Conservation (phyloP, 2,797 vertebrate species). For the Aythya fuligula region DNA sequence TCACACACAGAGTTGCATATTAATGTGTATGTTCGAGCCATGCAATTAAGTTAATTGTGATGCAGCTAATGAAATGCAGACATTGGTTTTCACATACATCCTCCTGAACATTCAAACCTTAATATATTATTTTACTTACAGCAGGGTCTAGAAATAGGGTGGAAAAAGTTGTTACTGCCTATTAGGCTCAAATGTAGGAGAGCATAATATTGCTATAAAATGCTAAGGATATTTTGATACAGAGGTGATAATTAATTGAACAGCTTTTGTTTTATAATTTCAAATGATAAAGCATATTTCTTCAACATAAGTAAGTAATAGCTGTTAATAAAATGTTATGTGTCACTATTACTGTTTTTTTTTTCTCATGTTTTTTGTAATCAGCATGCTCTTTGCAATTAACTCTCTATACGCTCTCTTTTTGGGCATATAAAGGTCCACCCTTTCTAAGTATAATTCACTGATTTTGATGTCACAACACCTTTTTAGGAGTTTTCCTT, state of each 20-base stretch:
- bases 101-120: background rate
- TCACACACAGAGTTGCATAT: background rate
- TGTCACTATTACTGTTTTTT: background rate
- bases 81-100: background rate
- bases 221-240: constrained; percentile 32
- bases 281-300: background rate
- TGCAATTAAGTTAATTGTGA: background rate
- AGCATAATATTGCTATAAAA: background rate
- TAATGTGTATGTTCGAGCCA: background rate
- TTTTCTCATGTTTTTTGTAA: background rate
- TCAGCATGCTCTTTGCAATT: background rate
- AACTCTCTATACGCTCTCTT: background rate
- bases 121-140: constrained; percentile 7
- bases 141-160: background rate
- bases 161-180: background rate
- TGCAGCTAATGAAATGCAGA: constrained; percentile 9
- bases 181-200: background rate
- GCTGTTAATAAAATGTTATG: background rate
- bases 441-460: background rate
- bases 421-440: background rate
- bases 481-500: background rate
- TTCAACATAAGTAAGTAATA: constrained; percentile 4
- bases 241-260: background rate
- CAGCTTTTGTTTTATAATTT: constrained; percentile 5
- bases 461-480: background rate